phyloP scores from a whole-genome alignment of 2,797 vertebrate genomes.

The Myotis planiceps region DNA sequence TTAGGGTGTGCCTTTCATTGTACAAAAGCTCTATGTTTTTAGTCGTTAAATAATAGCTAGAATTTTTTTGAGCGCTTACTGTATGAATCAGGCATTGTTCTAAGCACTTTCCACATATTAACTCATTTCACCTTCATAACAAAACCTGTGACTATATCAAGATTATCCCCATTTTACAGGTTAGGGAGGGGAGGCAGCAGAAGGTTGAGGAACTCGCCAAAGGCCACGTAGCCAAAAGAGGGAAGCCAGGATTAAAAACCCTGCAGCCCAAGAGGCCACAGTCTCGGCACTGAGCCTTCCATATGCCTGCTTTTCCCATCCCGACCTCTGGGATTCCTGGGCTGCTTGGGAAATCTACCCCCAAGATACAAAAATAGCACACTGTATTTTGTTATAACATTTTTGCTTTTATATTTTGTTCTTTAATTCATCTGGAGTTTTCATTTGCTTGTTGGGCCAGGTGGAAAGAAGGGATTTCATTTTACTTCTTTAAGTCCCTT shows the following conservation, averaged over 20 bases:
- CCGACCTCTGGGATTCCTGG: not conserved
- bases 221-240: not conserved
- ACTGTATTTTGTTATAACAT: not conserved
- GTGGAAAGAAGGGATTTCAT: not conserved
- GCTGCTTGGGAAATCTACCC: not conserved
- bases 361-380: not conserved
- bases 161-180: not conserved
- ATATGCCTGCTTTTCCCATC: not conserved
- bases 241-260: not conserved
- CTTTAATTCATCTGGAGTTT: slow-evolving; percentile 25
- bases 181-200: not conserved
- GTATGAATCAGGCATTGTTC: not conserved
- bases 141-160: not conserved
- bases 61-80: not conserved
- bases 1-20: not conserved
- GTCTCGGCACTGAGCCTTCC: not conserved
- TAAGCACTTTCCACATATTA: not conserved
- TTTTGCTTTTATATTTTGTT: not conserved
- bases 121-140: not conserved
- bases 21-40: not conserved
- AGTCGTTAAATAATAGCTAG: not conserved
- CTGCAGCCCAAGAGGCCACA: not conserved
- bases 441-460: not conserved
- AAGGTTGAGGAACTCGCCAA: not conserved
- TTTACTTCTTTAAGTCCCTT: not conserved